Base-by-base conservation (phyloP, 1,140 invertebrate genomes). In the Danaus plexippus region DNA sequence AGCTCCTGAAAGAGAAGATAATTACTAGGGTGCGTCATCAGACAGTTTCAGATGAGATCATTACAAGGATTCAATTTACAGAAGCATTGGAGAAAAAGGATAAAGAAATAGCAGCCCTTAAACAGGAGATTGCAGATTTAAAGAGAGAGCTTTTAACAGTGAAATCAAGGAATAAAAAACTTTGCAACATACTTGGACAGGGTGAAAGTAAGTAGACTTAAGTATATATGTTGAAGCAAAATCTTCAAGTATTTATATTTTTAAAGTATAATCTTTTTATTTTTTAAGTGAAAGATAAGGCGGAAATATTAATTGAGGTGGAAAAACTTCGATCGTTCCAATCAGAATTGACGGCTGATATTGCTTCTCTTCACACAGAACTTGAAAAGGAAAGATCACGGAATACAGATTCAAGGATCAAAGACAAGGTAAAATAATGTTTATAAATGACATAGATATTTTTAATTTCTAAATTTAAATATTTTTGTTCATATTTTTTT, bases 361-460 rank as follows among this genome's bases (percentile, higher is more conserved):
- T 95, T 18, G 75, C 89, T 11, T 78, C 87, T 43, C 77, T 95
- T 11, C 92, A 93, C 73, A 90, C 89, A 22, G 91, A 93, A 57
- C 85, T 96, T 13, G 94, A 96, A 74, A 93, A 94, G 80, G 94
- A 95, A 81, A 88, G 92, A 51, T 94, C 94, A 5, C 94, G 92
- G 87, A 89, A 92, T 71, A 82, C 89, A 83, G 92, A 93, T 65
- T 71, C 89, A 3, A 91, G 92, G 65, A 81, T 88, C 77, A 90
- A 88, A 85, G 85, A 88, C 45, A 88, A 89, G 82, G 88, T 88
- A 67, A 59, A 15, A 13, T 22, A 13, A 52, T 43, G 47, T 18
- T 46, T n/a, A 45, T 47, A 22, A 49, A 15, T 44, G 11, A 2
- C 18, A 32, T 6, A 32, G 2, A 5, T 32, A 4, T 7, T 32